A percentile compares a stretch with the other conserved stretches of the same genome.
Evolutionary conservation across 2,113 vertebrate species (phyloP).

Genomic region (Hylia prasina): DNA sequence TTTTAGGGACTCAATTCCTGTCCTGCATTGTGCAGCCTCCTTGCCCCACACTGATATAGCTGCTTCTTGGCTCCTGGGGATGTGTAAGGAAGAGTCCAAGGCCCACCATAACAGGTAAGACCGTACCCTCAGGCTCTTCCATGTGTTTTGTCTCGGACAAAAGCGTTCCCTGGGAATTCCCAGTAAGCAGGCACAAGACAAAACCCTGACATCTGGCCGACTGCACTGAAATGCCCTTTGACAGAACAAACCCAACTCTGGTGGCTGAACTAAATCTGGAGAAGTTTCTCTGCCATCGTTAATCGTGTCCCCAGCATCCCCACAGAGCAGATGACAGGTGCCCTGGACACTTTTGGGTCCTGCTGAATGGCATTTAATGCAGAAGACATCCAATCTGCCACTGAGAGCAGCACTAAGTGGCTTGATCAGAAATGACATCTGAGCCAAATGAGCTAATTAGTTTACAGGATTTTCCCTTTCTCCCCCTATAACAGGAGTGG

Average conservation of each 20-base stretch:
- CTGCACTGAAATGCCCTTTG: neutral
- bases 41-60: fast-evolving
- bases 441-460: constrained; percentile 38
- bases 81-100: neutral
- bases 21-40: fast-evolving
- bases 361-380: neutral
- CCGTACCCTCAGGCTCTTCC: fast-evolving
- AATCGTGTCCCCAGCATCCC: neutral
- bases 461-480: neutral
- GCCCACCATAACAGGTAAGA: neutral
- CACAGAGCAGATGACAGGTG: neutral
- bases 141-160: neutral
- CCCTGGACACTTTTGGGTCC: neutral
- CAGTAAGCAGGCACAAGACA: neutral
- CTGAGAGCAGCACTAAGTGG: constrained; percentile 8
- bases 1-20: neutral
- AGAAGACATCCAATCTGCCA: constrained; percentile 4
- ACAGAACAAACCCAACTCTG: neutral
- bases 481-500: neutral
- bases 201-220: neutral
- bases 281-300: neutral
- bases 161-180: neutral
- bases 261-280: neutral
- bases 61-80: neutral
- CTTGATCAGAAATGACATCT: constrained; percentile 25